Conservation (phyloP, 1,140 invertebrate species). For the Cydia pomonella region DNA sequence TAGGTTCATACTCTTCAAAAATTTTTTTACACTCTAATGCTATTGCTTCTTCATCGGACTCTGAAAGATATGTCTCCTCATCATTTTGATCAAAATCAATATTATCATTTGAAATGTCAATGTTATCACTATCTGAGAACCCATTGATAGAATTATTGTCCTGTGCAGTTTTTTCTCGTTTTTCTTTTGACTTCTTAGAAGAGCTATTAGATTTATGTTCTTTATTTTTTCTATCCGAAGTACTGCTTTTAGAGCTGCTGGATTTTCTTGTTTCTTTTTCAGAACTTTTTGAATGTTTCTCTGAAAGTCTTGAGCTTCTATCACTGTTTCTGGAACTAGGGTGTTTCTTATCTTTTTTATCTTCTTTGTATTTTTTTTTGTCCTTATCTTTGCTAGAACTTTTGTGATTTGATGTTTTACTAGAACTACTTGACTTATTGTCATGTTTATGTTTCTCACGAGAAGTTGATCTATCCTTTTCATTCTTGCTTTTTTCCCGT, state of each 20-base stretch:
- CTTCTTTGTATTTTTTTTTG: conserved; percentile 39
- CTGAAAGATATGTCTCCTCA: conserved; percentile 61
- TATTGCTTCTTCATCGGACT: conserved; percentile 76
- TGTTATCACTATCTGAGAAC: conserved; percentile 48
- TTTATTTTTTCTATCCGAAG: conserved; percentile 40
- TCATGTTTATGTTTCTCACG: conserved; percentile 46
- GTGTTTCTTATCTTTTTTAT: conserved; percentile 54
- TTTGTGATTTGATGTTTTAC: conserved; percentile 58
- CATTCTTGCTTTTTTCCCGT: conserved; percentile 41
- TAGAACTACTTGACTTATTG: conserved; percentile 44
- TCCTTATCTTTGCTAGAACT: conserved; percentile 48
- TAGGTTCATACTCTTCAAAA: conserved; percentile 79
- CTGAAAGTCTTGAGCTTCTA: conserved; percentile 47
- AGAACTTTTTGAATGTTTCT: conserved; percentile 50
- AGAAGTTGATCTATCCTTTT: conserved; percentile 38
- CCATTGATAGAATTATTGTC: conserved; percentile 40
- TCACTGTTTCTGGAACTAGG: conserved; percentile 57
- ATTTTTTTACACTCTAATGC: conserved; percentile 77
- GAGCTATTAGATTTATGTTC: conserved; percentile 47
- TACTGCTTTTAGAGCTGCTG: conserved; percentile 41
- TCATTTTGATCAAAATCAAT: conserved; percentile 37
- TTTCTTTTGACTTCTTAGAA: conserved; percentile 58
- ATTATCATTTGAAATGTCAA: conserved; percentile 34
- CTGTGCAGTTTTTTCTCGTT: conserved; percentile 52
- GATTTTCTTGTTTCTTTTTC: conserved; percentile 49